These are phyloP conservation scores for Cataglyphis altisquamis DNA, from an alignment of 2,888 invertebrate genomes.

Conservation along the genomic window DNA sequence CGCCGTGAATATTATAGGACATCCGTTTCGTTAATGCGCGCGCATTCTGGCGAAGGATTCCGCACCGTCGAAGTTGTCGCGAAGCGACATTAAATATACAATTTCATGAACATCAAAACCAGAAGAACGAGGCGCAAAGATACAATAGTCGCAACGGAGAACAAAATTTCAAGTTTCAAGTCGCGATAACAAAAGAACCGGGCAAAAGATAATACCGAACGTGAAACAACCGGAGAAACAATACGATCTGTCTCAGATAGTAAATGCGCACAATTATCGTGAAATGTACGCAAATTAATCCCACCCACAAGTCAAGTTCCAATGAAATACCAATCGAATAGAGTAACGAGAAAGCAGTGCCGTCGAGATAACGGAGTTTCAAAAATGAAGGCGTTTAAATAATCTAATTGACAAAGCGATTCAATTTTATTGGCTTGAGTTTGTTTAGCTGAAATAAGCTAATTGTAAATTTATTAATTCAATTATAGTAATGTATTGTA, in stretches of 20 bases:
- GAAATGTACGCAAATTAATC: constrained; percentile 69
- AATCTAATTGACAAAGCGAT: constrained; percentile 9
- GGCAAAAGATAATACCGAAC: constrained; percentile 53
- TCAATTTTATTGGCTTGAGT: constrained; percentile 25
- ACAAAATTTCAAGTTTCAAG: constrained; percentile 64
- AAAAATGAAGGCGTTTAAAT: constrained; percentile 22
- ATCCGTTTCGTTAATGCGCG: constrained; percentile 18
- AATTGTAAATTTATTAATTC: neutral
- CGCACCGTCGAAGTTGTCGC: constrained; percentile 28
- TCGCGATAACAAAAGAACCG: constrained; percentile 69
- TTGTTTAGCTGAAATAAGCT: constrained; percentile 9
- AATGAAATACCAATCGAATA: constrained; percentile 55
- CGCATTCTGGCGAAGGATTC: neutral
- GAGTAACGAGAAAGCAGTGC: constrained; percentile 51
- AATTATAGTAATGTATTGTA: neutral
- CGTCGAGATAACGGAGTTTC: constrained; percentile 42
- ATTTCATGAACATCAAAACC: constrained; percentile 43
- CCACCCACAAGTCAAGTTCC: constrained; percentile 18
- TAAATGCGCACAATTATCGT: constrained; percentile 70
- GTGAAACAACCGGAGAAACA: constrained; percentile 52
- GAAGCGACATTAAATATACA: constrained; percentile 60
- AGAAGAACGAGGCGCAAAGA: constrained; percentile 16
- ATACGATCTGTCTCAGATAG: constrained; percentile 61
- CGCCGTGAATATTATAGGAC: neutral
- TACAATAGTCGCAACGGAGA: constrained; percentile 47